Evolutionary conservation across 2,888 invertebrate species (phyloP).

Genomic region (Polia nebulosa): DNA sequence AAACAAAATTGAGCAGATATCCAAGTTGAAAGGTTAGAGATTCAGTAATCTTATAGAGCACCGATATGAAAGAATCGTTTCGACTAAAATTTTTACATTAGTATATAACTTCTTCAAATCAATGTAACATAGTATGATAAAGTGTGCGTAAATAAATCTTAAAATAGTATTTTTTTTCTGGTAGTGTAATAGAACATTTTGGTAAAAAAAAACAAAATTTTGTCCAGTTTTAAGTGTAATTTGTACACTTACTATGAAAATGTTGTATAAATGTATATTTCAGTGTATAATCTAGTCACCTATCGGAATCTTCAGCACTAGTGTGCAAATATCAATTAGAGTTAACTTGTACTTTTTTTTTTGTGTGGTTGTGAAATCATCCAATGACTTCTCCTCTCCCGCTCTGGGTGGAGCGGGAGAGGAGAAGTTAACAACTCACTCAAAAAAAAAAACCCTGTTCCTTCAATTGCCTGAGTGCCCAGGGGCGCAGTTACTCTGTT

Average conservation of each 20-base stretch:
- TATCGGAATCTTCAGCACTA: neutral
- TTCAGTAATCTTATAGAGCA: neutral
- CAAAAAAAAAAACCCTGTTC: too few relatives aligned
- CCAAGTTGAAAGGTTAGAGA: neutral
- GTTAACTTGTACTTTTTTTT: too few relatives aligned
- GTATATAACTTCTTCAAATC: neutral
- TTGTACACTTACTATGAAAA: neutral
- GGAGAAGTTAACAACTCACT: too few relatives aligned
- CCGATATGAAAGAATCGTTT: neutral
- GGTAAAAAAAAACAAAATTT: neutral
- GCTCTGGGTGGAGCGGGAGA: too few relatives aligned
- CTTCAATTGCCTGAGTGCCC: too few relatives aligned
- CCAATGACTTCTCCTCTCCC: too few relatives aligned
- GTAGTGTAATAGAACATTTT: neutral
- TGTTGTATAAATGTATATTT: neutral
- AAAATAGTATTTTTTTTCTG: neutral
- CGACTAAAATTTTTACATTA: neutral
- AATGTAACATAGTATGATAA: neutral
- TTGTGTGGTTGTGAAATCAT: too few relatives aligned
- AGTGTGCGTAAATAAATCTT: neutral
- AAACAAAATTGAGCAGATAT: neutral
- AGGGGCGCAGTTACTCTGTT: too few relatives aligned
- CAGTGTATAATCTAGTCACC: neutral
- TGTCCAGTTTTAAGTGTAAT: neutral
- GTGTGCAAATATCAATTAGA: neutral